These are phyloP conservation scores for Ctenomys sociabilis DNA, from an alignment of 2,113 vertebrate genomes.

Conservation along the genomic window DNA sequence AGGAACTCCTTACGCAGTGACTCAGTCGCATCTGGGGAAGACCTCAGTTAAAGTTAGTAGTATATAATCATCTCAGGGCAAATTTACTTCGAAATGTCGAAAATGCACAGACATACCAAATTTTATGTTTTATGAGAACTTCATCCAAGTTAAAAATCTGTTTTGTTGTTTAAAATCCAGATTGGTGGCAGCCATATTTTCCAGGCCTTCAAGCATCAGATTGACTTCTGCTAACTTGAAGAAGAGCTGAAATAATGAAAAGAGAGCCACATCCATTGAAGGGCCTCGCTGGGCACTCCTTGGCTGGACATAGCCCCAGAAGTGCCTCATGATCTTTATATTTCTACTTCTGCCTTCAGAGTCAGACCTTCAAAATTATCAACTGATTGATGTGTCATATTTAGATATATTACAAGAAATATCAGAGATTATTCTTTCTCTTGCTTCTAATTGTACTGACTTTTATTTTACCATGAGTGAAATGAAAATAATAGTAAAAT, in stretches of 20 bases:
- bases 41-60: constrained; percentile 15
- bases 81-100: not conserved
- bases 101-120: not conserved
- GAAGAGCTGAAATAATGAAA: not conserved
- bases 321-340: not conserved
- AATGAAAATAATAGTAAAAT: not conserved
- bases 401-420: not conserved
- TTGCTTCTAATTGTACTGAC: not conserved
- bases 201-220: not conserved
- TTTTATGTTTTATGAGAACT: not conserved
- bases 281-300: not conserved
- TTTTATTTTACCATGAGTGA: not conserved
- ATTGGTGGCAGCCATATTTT: not conserved
- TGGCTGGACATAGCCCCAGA: not conserved
- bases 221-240: not conserved
- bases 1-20: constrained; percentile 46
- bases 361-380: constrained; percentile 25
- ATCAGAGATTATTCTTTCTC: not conserved
- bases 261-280: not conserved
- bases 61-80: not conserved
- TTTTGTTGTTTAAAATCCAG: not conserved
- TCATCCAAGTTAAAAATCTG: constrained; percentile 15
- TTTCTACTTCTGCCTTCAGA: not conserved
- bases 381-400: not conserved
- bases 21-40: constrained; percentile 40